Evolutionary conservation across 2,113 vertebrate species (phyloP).

Genomic region (Leptosomus discolor): DNA sequence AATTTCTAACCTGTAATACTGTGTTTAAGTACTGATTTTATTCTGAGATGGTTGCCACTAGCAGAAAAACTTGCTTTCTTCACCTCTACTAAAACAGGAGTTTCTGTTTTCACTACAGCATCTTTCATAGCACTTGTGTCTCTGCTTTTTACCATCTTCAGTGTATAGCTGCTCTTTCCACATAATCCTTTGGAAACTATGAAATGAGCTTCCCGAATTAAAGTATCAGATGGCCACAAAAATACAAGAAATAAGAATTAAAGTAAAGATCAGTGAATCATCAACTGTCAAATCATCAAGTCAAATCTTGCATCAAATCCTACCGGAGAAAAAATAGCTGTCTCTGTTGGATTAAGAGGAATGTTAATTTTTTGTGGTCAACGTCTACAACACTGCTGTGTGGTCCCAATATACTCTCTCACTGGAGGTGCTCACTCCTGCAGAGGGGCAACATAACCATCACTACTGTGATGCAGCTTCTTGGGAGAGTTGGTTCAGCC

Average conservation of each 20-base stretch:
- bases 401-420: rapidly evolving
- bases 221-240: not conserved
- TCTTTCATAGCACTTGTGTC: not conserved
- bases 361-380: not conserved
- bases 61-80: not conserved
- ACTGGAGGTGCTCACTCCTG: not conserved
- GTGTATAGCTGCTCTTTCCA: not conserved
- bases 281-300: not conserved
- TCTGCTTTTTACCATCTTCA: not conserved
- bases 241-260: not conserved
- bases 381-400: rapidly evolving
- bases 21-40: not conserved
- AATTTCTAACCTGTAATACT: not conserved
- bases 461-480: not conserved
- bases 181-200: not conserved
- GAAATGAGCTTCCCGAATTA: not conserved
- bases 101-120: not conserved
- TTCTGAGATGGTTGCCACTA: not conserved
- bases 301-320: not conserved
- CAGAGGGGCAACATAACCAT: not conserved
- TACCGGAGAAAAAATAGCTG: not conserved
- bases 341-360: not conserved
- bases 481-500: not conserved
- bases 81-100: not conserved
- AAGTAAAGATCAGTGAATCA: not conserved